Evolutionary conservation across 2,888 invertebrate species (phyloP).

Genomic region (Thereva unica): DNA sequence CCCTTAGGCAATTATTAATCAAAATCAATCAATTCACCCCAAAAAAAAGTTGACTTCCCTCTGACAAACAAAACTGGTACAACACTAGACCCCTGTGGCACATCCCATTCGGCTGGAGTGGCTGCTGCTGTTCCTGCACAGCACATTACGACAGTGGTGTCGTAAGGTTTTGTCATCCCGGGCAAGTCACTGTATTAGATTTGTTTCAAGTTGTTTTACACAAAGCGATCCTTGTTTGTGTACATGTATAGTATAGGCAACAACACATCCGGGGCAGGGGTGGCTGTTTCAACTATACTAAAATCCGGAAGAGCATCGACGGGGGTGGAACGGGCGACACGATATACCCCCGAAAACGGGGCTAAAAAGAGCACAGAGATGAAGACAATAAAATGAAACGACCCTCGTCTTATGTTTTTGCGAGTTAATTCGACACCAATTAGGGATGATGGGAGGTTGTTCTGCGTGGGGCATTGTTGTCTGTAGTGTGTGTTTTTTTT

Average conservation of each 20-base stretch:
- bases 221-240: background rate
- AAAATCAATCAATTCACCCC: conserved; percentile 43
- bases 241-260: background rate
- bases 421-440: conserved; percentile 58
- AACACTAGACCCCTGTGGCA: conserved; percentile 33
- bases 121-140: no score
- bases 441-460: conserved; percentile 54
- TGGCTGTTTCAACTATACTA: background rate
- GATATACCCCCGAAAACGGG: conserved; percentile 6
- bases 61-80: conserved; percentile 32
- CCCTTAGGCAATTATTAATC: conserved; percentile 42
- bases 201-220: conserved; percentile 12
- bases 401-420: conserved; percentile 39
- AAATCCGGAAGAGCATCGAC: background rate
- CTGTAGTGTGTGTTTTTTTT: background rate
- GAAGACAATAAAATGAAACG: conserved; percentile 43
- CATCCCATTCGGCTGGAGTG: background rate
- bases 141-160: conserved; percentile 20
- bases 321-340: background rate
- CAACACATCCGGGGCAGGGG: background rate
- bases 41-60: conserved; percentile 19
- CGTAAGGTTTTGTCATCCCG: conserved; percentile 33
- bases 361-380: conserved; percentile 34
- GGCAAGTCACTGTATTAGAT: conserved; percentile 32
- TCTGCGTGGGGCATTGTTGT: conserved; percentile 34